These are phyloP conservation scores for Phocoena phocoena DNA, from an alignment of 2,113 vertebrate genomes.

Conservation along the genomic window DNA sequence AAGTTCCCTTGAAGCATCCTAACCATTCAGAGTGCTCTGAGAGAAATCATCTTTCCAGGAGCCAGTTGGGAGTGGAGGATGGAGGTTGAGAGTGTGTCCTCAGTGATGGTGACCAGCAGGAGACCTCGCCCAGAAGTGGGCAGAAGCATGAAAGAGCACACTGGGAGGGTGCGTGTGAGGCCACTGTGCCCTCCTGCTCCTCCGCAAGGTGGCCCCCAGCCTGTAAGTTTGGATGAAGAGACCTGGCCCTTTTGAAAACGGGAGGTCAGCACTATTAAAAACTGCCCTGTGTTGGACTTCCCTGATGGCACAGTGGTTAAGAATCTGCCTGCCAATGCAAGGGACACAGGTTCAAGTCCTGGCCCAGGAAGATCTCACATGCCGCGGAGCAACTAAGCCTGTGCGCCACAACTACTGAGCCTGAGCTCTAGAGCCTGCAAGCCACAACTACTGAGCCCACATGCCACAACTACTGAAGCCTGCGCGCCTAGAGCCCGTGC, in stretches of 20 bases:
- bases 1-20: neutral
- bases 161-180: neutral
- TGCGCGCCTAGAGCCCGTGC: no score
- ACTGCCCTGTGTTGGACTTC: no score
- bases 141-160: neutral
- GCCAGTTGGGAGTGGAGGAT: neutral
- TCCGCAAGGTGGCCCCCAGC: neutral
- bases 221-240: neutral
- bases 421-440: no score
- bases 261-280: neutral
- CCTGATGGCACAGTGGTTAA: no score
- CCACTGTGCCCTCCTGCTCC: no score
- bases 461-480: no score
- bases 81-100: neutral
- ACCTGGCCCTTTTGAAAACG: neutral
- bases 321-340: no score
- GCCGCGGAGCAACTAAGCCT: no score
- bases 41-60: neutral
- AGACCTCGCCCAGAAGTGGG: neutral
- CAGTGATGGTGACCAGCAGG: neutral
- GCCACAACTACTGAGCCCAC: no score
- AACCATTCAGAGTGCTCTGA: neutral
- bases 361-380: no score
- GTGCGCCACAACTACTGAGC: no score
- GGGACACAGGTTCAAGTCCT: no score